Conservation (phyloP, 2,888 invertebrate species). For the Cremastinae sp. region DNA sequence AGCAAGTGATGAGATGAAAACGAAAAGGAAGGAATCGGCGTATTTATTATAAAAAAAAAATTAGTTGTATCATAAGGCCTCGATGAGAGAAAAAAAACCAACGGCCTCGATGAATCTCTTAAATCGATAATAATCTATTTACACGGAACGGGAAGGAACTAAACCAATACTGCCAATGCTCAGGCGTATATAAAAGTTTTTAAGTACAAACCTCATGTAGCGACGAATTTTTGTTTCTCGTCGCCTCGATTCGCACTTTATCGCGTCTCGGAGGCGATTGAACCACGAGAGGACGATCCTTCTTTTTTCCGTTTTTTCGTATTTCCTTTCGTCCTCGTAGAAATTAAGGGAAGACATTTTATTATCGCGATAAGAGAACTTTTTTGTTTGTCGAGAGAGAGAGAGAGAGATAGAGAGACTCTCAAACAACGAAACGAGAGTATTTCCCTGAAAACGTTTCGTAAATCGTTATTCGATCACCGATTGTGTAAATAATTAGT, state of each 20-base stretch:
- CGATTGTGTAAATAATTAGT: slow-evolving; percentile 63
- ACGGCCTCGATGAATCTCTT: slow-evolving; percentile 42
- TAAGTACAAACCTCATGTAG: slow-evolving; percentile 75
- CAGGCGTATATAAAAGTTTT: slow-evolving; percentile 73
- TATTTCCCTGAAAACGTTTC: slow-evolving; percentile 49
- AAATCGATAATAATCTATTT: slow-evolving; percentile 57
- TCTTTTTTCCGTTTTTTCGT: slow-evolving; percentile 11
- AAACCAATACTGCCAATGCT: slow-evolving; percentile 74
- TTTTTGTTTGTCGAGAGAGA: slow-evolving; percentile 29
- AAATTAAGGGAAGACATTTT: slow-evolving; percentile 37
- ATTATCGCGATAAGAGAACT: slow-evolving; percentile 34
- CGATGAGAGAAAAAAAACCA: slow-evolving; percentile 31
- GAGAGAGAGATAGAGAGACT: no score
- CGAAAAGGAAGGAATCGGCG: slow-evolving; percentile 19
- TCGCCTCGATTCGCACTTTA: slow-evolving; percentile 47
- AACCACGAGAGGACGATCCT: slow-evolving; percentile 17
- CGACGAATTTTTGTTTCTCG: slow-evolving; percentile 50
- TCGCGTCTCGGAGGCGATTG: slow-evolving; percentile 35
- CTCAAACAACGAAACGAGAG: slow-evolving; percentile 53
- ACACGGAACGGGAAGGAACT: slow-evolving; percentile 26
- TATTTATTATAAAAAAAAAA: slow-evolving; percentile 64
- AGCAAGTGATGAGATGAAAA: slow-evolving; percentile 44
- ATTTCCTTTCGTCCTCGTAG: slow-evolving; percentile 25
- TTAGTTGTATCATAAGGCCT: slow-evolving; percentile 55
- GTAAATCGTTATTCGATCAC: slow-evolving; percentile 62